Percentiles rank a stretch among this genome's conserved stretches.
Conservation (phyloP, 2,888 invertebrate species). For the Drosophila fulvimacula region DNA sequence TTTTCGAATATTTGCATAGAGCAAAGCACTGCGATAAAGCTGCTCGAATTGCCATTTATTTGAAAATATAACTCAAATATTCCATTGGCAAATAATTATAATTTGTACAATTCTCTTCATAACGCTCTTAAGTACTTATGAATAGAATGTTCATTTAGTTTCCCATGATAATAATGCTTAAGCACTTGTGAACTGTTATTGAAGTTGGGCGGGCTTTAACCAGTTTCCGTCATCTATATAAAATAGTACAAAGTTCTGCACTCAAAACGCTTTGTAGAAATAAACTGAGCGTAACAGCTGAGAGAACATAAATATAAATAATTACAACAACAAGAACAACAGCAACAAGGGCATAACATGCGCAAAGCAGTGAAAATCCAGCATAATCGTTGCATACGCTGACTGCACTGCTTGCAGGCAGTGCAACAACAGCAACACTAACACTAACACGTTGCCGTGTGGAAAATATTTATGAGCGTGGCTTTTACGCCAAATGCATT, state of each 20-base stretch:
- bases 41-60: not conserved
- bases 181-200: not conserved
- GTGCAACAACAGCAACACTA: constrained; percentile 26
- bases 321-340: constrained; percentile 11
- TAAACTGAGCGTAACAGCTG: constrained; percentile 52
- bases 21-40: constrained; percentile 14
- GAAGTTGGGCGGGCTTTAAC: constrained; percentile 2
- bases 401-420: constrained; percentile 54
- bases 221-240: not conserved
- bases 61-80: not conserved
- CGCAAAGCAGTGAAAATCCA: constrained; percentile 72
- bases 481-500: constrained; percentile 75
- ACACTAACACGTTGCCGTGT: constrained; percentile 59
- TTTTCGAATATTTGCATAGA: constrained; percentile 23
- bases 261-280: constrained; percentile 51
- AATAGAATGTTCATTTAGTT: not conserved
- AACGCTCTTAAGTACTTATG: not conserved
- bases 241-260: constrained; percentile 1
- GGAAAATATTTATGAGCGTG: constrained; percentile 76
- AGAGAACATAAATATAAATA: constrained; percentile 1
- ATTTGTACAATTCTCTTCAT: not conserved
- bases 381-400: constrained; percentile 63
- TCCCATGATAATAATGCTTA: not conserved
- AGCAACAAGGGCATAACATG: constrained; percentile 40
- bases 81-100: not conserved